Evolutionary conservation across 2,797 vertebrate genomes (phyloP).

Genomic region (Sebastes diploproa): DNA sequence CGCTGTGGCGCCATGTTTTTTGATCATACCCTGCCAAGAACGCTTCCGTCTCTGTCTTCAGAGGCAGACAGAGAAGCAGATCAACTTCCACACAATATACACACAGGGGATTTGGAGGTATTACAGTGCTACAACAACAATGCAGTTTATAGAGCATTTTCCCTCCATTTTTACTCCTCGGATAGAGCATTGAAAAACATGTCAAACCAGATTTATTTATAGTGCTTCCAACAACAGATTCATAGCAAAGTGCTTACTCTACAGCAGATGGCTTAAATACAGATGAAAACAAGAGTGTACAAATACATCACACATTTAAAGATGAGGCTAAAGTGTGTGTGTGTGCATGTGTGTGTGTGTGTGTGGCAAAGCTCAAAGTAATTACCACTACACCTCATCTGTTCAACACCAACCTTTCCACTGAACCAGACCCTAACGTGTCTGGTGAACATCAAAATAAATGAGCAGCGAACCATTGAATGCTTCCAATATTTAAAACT

Average conservation of each 20-base stretch:
- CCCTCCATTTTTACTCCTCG: constrained; percentile 13
- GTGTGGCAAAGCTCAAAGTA: constrained; percentile 41
- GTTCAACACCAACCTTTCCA: constrained; percentile 57
- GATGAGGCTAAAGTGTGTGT: neutral
- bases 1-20: neutral
- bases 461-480: constrained; percentile 51
- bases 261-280: constrained; percentile 44
- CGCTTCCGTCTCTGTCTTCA: constrained; percentile 3
- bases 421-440: constrained; percentile 41
- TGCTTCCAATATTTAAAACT: constrained; percentile 73
- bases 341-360: neutral
- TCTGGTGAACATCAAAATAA: constrained; percentile 55
- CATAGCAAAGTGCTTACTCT: constrained; percentile 38
- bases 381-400: constrained; percentile 62
- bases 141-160: constrained; percentile 43
- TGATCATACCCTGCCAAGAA: neutral
- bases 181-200: constrained; percentile 32
- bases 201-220: constrained; percentile 50
- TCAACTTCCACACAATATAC: constrained; percentile 36
- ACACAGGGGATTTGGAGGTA: constrained; percentile 39
- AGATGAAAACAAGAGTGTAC: constrained; percentile 20
- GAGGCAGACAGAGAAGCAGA: constrained; percentile 19
- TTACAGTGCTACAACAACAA: constrained; percentile 50
- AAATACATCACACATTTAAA: constrained; percentile 42
- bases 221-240: constrained; percentile 26